Percentiles rank a stretch among this genome's conserved stretches.
phyloP scores from a whole-genome alignment of 2,113 vertebrate species.

The Athene noctua region DNA sequence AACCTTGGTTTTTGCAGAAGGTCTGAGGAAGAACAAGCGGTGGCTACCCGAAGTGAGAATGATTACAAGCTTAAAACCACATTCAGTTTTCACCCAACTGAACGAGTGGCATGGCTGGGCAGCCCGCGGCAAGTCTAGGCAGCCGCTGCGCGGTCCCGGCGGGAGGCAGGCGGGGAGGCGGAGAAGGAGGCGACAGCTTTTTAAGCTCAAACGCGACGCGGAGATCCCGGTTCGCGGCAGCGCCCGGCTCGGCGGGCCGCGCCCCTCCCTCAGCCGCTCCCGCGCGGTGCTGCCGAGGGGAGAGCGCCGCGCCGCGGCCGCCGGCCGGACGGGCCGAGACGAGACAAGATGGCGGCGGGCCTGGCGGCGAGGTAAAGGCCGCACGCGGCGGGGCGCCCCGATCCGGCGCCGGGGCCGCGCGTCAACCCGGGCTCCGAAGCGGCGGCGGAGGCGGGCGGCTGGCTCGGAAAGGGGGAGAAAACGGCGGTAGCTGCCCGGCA shows the following conservation, averaged over 20 bases:
- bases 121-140: too few relatives aligned
- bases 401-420: too few relatives aligned
- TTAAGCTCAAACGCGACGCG: rapidly evolving
- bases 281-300: neutral
- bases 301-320: neutral
- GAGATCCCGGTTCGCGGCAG: rapidly evolving
- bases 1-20: neutral
- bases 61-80: neutral
- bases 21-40: neutral
- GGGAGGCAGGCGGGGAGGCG: too few relatives aligned
- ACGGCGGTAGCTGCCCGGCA: too few relatives aligned
- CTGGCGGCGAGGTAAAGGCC: rapidly evolving
- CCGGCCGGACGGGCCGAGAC: neutral
- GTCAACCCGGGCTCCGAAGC: too few relatives aligned
- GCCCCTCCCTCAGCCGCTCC: neutral
- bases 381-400: too few relatives aligned
- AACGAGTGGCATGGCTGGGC: too few relatives aligned
- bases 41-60: neutral
- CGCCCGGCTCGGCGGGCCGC: rapidly evolving
- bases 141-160: neutral
- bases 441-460: neutral
- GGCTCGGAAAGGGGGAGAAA: rapidly evolving
- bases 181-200: too few relatives aligned
- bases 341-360: neutral
- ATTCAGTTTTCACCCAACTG: neutral